These are phyloP conservation scores for Melanotaenia nigrans DNA, from an alignment of 2,797 vertebrate species.

Conservation along the genomic window DNA sequence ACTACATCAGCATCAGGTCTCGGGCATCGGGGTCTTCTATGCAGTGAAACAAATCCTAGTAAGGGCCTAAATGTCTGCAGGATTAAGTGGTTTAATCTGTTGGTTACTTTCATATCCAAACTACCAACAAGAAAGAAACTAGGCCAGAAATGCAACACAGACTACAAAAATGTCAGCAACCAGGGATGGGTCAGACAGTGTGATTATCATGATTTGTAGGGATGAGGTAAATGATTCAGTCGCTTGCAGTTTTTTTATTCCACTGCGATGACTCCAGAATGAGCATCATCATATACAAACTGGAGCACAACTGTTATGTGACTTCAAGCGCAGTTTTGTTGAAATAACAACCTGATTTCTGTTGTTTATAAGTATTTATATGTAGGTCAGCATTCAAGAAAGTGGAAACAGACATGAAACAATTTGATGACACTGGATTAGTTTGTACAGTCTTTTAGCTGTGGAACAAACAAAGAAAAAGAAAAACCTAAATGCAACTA, in stretches of 20 bases:
- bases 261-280: background rate
- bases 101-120: slow-evolving; percentile 51
- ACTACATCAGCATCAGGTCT: slow-evolving; percentile 20
- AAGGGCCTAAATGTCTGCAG: slow-evolving; percentile 32
- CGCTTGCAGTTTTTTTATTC: slow-evolving; percentile 8
- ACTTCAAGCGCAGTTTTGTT: slow-evolving; percentile 4
- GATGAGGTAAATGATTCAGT: background rate
- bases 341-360: background rate
- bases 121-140: slow-evolving; percentile 35
- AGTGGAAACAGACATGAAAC: slow-evolving; percentile 15
- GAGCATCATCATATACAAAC: background rate
- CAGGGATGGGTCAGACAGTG: slow-evolving; percentile 22
- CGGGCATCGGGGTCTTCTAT: slow-evolving; percentile 6
- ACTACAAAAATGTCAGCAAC: slow-evolving; percentile 19
- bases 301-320: background rate
- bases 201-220: slow-evolving; percentile 19
- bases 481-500: background rate
- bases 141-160: slow-evolving; percentile 32
- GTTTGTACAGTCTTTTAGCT: background rate
- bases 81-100: slow-evolving; percentile 55
- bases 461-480: background rate
- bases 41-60: slow-evolving; percentile 22
- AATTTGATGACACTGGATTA: background rate
- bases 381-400: slow-evolving; percentile 26
- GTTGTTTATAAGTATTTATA: slow-evolving; percentile 1